phyloP scores from a whole-genome alignment of 2,797 vertebrate species.

The Phalloptychus januarius region DNA sequence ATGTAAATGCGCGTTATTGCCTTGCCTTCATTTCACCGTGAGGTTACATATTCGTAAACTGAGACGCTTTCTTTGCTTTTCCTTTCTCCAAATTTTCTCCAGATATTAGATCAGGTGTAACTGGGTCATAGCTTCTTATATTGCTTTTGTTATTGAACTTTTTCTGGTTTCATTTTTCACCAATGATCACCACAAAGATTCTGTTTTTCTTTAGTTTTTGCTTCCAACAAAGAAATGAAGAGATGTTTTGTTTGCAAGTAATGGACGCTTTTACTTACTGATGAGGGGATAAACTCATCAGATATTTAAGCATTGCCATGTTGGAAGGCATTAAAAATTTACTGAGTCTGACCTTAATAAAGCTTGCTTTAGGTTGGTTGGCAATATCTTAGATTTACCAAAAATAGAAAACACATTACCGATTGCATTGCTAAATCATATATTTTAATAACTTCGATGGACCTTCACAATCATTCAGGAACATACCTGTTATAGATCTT shows the following conservation, averaged over 20 bases:
- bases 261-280: background rate
- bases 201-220: background rate
- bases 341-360: background rate
- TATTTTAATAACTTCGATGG: background rate
- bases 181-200: background rate
- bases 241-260: background rate
- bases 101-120: conserved; percentile 20
- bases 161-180: conserved; percentile 5
- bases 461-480: background rate
- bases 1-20: background rate
- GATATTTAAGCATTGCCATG: background rate
- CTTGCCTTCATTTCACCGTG: background rate
- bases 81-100: background rate
- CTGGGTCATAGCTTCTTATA: conserved; percentile 9
- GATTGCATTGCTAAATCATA: too few relatives aligned
- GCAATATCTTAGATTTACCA: background rate
- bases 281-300: background rate
- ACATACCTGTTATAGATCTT: background rate
- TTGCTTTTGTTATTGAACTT: background rate
- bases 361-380: background rate
- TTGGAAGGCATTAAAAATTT: background rate
- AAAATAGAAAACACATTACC: background rate
- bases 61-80: background rate
- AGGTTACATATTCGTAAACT: background rate
- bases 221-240: background rate